Evolutionary conservation across 2,113 vertebrate species (phyloP).

Genomic region (Megalops atlanticus): DNA sequence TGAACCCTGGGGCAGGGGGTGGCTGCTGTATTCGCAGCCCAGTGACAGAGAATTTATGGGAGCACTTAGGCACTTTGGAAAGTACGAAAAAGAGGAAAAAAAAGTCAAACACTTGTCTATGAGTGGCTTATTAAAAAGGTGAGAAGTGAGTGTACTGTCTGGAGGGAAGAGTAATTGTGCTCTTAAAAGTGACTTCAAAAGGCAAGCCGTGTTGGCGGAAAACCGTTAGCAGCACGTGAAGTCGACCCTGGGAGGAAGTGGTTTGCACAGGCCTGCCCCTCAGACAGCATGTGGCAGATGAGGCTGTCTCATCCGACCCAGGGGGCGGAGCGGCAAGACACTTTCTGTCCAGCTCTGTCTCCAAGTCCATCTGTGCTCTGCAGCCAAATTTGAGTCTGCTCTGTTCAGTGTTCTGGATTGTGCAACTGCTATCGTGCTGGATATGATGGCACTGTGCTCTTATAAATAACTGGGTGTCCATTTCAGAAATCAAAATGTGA

Average conservation of each 20-base stretch:
- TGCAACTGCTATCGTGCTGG: not conserved
- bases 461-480: too few relatives aligned
- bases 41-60: conserved; percentile 74
- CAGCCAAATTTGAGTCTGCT: not conserved
- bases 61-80: conserved; percentile 50
- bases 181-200: conserved; percentile 79
- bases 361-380: conserved; percentile 8
- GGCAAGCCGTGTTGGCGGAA: conserved; percentile 63
- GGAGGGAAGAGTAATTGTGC: conserved; percentile 68
- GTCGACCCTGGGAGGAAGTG: conserved; percentile 46
- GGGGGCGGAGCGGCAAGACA: conserved; percentile 30
- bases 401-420: not conserved
- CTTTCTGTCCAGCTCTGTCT: conserved; percentile 40
- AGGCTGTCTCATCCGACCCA: conserved; percentile 29
- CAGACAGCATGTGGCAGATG: conserved; percentile 37
- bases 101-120: conserved; percentile 61
- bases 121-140: conserved; percentile 77
- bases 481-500: too few relatives aligned
- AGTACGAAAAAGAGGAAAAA: conserved; percentile 43
- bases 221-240: conserved; percentile 52
- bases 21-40: conserved; percentile 55
- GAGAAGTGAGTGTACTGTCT: conserved; percentile 78
- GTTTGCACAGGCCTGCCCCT: conserved; percentile 5
- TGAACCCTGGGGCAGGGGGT: not conserved
- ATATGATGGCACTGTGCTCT: too few relatives aligned